phyloP scores from a whole-genome alignment of 2,113 vertebrate genomes.

The Sitta europaea region DNA sequence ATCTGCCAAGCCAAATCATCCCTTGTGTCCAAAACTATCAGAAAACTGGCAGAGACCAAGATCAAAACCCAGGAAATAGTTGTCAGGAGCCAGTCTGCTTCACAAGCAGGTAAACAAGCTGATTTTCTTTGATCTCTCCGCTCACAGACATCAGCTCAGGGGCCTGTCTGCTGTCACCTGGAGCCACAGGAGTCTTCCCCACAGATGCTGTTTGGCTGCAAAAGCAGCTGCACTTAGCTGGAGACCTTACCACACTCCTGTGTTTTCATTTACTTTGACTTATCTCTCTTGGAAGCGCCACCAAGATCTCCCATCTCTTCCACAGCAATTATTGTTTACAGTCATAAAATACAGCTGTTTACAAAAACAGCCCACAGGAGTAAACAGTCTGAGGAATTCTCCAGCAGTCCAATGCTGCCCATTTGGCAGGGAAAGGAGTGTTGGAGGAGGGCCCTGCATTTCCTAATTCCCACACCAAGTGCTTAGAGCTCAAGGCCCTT shows the following conservation, averaged over 20 bases:
- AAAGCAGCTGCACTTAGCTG: background rate
- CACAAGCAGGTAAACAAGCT: constrained; percentile 26
- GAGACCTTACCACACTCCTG: background rate
- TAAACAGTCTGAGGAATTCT: background rate
- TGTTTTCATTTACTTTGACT: background rate
- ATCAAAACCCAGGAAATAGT: constrained; percentile 30
- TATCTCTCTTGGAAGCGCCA: background rate
- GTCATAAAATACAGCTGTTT: background rate
- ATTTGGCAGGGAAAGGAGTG: background rate
- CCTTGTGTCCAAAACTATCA: background rate
- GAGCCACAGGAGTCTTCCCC: background rate
- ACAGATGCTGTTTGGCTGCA: background rate
- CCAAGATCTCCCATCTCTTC: background rate
- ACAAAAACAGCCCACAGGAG: background rate
- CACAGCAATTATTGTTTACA: background rate
- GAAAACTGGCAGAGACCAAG: background rate
- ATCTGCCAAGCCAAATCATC: constrained; percentile 35
- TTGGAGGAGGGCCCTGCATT: background rate
- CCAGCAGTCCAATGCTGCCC: background rate
- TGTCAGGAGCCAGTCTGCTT: constrained; percentile 4
- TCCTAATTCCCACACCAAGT: background rate
- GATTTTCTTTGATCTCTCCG: background rate
- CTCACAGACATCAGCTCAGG: background rate
- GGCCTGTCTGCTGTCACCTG: background rate
- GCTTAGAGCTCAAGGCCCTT: background rate